Evolutionary conservation across 2,888 invertebrate genomes (phyloP).

Genomic region (Oligia latruncula): DNA sequence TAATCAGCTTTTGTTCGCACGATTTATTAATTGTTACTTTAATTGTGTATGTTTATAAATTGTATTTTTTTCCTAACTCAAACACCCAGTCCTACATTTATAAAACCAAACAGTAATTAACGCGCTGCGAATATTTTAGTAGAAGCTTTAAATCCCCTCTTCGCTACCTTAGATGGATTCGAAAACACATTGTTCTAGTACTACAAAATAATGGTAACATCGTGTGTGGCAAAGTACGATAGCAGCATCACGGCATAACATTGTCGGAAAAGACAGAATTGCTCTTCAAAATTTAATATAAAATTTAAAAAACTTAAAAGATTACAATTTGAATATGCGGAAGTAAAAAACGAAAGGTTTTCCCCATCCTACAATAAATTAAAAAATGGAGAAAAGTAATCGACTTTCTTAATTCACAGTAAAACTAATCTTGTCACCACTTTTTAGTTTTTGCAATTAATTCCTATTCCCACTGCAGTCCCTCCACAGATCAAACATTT

Average conservation of each 20-base stretch:
- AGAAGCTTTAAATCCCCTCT: neutral
- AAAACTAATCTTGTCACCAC: neutral
- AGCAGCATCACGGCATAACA: conserved; percentile 15
- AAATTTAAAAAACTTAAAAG: neutral
- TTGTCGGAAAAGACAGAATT: neutral
- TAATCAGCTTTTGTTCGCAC: conserved; percentile 79
- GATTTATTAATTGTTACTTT: conserved; percentile 62
- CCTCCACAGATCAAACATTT: conserved; percentile 95
- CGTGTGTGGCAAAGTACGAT: conserved; percentile 47
- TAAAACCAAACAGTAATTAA: neutral
- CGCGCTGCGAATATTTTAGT: neutral
- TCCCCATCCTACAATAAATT: neutral
- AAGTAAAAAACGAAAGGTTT: neutral
- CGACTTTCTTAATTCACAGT: neutral
- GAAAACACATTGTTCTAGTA: neutral
- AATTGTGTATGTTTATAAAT: conserved; percentile 59
- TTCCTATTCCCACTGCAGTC: conserved; percentile 86
- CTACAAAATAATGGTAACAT: neutral
- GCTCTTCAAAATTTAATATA: neutral
- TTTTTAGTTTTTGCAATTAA: conserved; percentile 53
- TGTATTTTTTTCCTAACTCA: conserved; percentile 42
- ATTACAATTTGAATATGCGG: neutral
- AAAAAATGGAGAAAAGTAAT: neutral
- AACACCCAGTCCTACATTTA: conserved; percentile 37
- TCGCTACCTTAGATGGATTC: neutral